Percentiles rank a stretch among this genome's conserved stretches.
Conservation (phyloP, 2,113 vertebrate genomes). For the Struthio camelus region DNA sequence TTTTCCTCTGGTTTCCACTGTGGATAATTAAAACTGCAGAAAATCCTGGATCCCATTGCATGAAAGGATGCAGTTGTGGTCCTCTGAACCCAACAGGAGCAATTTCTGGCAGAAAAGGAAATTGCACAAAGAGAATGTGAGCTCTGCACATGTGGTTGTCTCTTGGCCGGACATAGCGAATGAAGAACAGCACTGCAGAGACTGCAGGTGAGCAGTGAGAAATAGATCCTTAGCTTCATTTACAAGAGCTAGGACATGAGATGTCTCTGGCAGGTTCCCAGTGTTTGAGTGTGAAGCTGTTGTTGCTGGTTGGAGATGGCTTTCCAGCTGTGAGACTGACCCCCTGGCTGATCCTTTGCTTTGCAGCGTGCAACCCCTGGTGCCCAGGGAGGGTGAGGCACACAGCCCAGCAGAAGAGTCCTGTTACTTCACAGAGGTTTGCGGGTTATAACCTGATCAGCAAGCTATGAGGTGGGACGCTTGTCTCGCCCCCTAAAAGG, state of each 20-base stretch:
- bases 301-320: neutral
- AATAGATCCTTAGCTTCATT: neutral
- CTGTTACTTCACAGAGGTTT: fast-evolving
- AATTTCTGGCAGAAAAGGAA: neutral
- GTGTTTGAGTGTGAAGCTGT: neutral
- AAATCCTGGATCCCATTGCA: neutral
- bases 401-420: neutral
- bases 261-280: neutral
- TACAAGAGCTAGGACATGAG: neutral
- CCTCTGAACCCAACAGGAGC: neutral
- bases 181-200: neutral
- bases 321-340: neutral
- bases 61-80: neutral
- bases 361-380: neutral
- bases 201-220: neutral
- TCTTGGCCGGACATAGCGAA: neutral
- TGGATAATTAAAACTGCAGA: slow-evolving; percentile 16
- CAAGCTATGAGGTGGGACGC: neutral
- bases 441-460: neutral
- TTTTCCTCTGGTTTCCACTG: slow-evolving; percentile 1
- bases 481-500: neutral
- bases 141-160: neutral
- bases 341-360: neutral
- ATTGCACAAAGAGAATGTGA: neutral
- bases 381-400: fast-evolving